Conservation (phyloP, 2,888 invertebrate genomes). For the Cheilosia variabilis region DNA sequence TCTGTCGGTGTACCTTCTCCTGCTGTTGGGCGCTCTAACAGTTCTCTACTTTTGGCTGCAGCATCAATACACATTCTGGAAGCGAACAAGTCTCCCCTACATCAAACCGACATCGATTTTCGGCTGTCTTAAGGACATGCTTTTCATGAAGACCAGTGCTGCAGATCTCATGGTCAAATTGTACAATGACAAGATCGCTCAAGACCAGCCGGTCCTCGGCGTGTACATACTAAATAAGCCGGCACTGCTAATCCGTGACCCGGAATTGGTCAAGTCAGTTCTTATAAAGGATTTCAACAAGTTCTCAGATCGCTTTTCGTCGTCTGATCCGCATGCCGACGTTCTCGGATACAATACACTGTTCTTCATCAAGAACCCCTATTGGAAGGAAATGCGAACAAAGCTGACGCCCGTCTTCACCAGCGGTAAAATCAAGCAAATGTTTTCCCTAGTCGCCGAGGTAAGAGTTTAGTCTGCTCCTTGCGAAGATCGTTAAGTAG, state of each 20-base stretch:
- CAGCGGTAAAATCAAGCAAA: conserved; percentile 82
- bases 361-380: conserved; percentile 83
- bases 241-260: conserved; percentile 82
- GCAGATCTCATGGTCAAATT: conserved; percentile 49
- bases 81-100: conserved; percentile 81
- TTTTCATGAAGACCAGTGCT: conserved; percentile 79
- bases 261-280: conserved; percentile 83
- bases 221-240: conserved; percentile 83
- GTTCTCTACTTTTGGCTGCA: conserved; percentile 82
- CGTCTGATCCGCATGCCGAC: conserved; percentile 81
- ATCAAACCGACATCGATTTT: conserved; percentile 82
- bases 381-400: conserved; percentile 83
- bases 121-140: conserved; percentile 82
- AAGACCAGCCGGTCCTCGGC: conserved; percentile 79
- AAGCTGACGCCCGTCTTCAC: conserved; percentile 84
- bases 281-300: conserved; percentile 84
- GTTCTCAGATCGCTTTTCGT: conserved; percentile 80
- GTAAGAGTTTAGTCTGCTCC: conserved; percentile 66
- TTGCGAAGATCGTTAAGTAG: too few species aligned
- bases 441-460: conserved; percentile 81
- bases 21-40: conserved; percentile 74
- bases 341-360: conserved; percentile 82
- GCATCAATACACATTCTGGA: conserved; percentile 80
- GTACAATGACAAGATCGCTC: conserved; percentile 14
- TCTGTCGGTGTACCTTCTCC: conserved; percentile 77